A percentile compares a stretch with the other conserved stretches of the same genome.
phyloP scores from a whole-genome alignment of 2,113 vertebrate species.

The Cryptotis parvus region DNA sequence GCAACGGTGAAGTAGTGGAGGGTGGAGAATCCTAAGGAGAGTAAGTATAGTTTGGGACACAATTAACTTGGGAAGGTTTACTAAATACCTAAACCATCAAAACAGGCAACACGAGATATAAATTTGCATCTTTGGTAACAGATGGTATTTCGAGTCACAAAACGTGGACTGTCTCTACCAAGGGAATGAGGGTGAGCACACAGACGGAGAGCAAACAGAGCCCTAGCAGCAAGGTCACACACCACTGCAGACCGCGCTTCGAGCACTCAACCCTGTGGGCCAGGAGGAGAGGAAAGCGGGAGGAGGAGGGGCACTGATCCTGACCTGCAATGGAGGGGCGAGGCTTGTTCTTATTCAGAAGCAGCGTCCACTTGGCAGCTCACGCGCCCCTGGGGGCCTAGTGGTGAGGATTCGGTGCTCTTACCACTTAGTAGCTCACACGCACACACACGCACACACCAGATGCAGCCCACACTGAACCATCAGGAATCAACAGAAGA shows the following conservation, averaged over 20 bases:
- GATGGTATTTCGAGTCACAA: neutral
- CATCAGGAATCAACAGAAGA: neutral
- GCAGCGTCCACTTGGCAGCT: too few relatives aligned
- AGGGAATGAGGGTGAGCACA: neutral
- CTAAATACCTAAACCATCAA: neutral
- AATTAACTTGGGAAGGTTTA: neutral
- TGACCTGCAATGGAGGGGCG: neutral
- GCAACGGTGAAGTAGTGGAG: neutral
- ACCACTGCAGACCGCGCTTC: too few relatives aligned
- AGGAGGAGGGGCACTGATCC: neutral
- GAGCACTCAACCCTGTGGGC: neutral
- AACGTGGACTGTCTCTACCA: neutral
- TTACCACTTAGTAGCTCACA: too few relatives aligned
- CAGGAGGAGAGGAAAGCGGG: neutral
- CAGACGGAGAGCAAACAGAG: neutral
- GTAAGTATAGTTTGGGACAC: neutral
- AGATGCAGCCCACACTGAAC: neutral
- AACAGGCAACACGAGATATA: neutral
- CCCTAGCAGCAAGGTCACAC: neutral
- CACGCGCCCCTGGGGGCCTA: too few relatives aligned
- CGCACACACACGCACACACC: neutral
- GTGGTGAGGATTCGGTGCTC: too few relatives aligned
- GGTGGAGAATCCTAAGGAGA: neutral
- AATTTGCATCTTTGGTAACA: neutral
- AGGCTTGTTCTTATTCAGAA: neutral